phyloP scores from a whole-genome alignment of 2,888 invertebrate genomes.

The Linyphia triangularis region DNA sequence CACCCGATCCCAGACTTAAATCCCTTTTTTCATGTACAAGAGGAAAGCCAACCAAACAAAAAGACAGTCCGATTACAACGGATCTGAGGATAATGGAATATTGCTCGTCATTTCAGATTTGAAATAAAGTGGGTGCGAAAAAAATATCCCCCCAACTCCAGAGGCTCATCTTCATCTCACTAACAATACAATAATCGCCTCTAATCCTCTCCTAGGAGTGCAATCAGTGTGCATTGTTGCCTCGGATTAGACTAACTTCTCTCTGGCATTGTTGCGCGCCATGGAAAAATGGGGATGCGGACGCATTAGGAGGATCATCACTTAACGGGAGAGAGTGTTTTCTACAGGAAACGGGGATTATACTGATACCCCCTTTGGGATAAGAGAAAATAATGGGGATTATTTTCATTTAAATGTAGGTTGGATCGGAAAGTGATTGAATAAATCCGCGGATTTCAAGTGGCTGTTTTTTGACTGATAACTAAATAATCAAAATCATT shows the following conservation, averaged over 20 bases:
- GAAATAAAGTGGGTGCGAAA: neutral
- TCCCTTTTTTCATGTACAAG: neutral
- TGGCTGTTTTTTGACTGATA: neutral
- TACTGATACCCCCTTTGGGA: slow-evolving; percentile 40
- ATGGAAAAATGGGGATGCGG: neutral
- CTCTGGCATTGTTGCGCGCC: slow-evolving; percentile 32
- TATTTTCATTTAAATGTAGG: slow-evolving; percentile 26
- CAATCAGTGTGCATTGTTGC: slow-evolving; percentile 70
- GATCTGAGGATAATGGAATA: slow-evolving; percentile 35
- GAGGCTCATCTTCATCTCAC: slow-evolving; percentile 40
- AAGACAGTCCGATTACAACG: slow-evolving; percentile 7
- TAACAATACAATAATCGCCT: slow-evolving; percentile 57
- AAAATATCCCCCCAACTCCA: slow-evolving; percentile 10
- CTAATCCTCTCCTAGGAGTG: slow-evolving; percentile 49
- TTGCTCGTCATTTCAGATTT: slow-evolving; percentile 13
- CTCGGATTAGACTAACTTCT: slow-evolving; percentile 49
- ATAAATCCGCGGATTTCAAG: slow-evolving; percentile 5
- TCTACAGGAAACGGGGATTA: slow-evolving; percentile 43
- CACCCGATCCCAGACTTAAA: too few relatives aligned
- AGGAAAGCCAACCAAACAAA: slow-evolving; percentile 12
- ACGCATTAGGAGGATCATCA: slow-evolving; percentile 13
- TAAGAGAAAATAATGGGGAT: slow-evolving; percentile 41
- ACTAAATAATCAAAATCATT: neutral
- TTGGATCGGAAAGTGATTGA: slow-evolving; percentile 20
- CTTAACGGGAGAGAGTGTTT: slow-evolving; percentile 24